Evolutionary conservation across 37 sponge, comb jelly and placozoan genomes (phyloP), one percentile per base, ranked within the genome.

Genomic region (Beroe ovata): DNA sequence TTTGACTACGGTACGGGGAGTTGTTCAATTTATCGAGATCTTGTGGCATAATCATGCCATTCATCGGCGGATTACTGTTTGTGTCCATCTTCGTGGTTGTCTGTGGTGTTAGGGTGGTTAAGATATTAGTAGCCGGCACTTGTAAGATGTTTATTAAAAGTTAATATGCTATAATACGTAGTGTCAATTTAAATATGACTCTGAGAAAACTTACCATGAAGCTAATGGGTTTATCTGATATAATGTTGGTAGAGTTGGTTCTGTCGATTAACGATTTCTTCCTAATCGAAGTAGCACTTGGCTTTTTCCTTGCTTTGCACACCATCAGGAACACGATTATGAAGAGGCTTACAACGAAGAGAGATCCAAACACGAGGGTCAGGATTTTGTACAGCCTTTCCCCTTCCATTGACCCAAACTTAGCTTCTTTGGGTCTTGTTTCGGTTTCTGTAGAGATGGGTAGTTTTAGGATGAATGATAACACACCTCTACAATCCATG

Each of bases 181-280:
- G n/a, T n/a, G n/a, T n/a, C n/a, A n/a, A n/a, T n/a, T n/a, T n/a
- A n/a, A n/a, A n/a, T n/a, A n/a, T n/a, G n/a, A n/a, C n/a, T n/a
- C n/a, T n/a, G n/a, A n/a, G n/a, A n/a, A n/a, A n/a, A 39, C 84
- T 77, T 40, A 77, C 84, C 84, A 77, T 77, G 25, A 41, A 77
- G 41, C 84, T 77, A 11, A 77, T 77, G 38, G 84, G 84, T 40
- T 39, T 77, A 40, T 77, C 84, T 11, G 42, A 42, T 40, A 77
- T 77, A 25, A 77, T 77, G 38, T 77, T 77, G 18, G 42, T 39
- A n/a, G 84, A 77, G 84, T 77, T 77, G 4, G 54, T 42, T 25
- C 84, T 39, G 25, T 77, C 84, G 23, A 36, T 36, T 20, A 42
- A n/a, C 47, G 54, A 42, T 25, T 77, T 77, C 54, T 36, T 77